phyloP scores from a whole-genome alignment of 92 coral and sea anemone genomes.

The Ricordea florida region DNA sequence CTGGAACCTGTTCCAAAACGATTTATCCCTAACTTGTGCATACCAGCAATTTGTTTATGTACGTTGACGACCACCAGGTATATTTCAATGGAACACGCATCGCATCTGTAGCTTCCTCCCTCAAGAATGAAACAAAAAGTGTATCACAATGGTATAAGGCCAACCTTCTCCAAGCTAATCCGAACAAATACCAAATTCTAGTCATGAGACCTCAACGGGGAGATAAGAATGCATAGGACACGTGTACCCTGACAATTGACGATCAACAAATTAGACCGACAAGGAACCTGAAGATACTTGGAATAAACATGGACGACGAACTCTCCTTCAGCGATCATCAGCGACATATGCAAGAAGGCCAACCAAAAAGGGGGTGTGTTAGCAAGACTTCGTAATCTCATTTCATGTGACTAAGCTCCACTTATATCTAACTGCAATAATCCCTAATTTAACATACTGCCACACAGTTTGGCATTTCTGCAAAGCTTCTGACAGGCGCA shows the following conservation, averaged over 20 bases:
- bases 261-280: background rate
- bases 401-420: no score
- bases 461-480: no score
- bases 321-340: background rate
- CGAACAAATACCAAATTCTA: background rate
- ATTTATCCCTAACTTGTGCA: background rate
- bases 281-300: background rate
- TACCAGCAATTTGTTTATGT: background rate
- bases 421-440: no score
- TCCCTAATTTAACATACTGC: no score
- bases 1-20: background rate
- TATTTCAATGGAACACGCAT: background rate
- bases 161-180: no score
- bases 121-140: background rate
- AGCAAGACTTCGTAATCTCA: no score
- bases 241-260: background rate
- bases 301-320: background rate
- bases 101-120: background rate
- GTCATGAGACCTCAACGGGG: background rate
- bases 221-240: background rate
- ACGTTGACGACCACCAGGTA: slow-evolving; percentile 1
- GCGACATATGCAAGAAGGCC: no score
- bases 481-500: no score
- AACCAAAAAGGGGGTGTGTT: no score
- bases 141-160: slow-evolving; percentile 1